phyloP scores from a whole-genome alignment of 2,797 vertebrate species.

The Podarcis siculus region DNA sequence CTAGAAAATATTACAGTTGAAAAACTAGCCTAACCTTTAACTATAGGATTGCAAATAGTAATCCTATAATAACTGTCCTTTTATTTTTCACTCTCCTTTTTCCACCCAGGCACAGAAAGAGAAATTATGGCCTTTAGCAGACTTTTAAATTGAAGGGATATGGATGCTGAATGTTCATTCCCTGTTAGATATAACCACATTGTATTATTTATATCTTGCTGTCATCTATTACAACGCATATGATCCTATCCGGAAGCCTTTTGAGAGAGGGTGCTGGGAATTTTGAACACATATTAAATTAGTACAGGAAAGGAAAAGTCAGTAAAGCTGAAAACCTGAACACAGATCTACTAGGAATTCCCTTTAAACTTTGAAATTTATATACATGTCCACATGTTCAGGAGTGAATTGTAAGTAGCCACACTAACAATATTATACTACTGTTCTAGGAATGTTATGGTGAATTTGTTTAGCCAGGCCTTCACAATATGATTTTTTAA shows the following conservation, averaged over 20 bases:
- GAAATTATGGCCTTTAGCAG: slow-evolving; percentile 72
- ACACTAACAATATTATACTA: background rate
- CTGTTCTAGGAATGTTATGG: background rate
- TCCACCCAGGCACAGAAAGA: slow-evolving; percentile 48
- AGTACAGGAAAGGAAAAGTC: slow-evolving; percentile 24
- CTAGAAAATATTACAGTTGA: slow-evolving; percentile 66
- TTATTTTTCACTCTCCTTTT: slow-evolving; percentile 54
- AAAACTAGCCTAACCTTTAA: slow-evolving; percentile 69
- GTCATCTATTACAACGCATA: slow-evolving; percentile 43
- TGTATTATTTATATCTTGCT: slow-evolving; percentile 63
- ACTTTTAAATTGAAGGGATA: slow-evolving; percentile 69
- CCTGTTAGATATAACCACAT: slow-evolving; percentile 58
- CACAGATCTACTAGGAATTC: background rate
- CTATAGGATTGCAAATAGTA: slow-evolving; percentile 67
- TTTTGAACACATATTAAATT: slow-evolving; percentile 52
- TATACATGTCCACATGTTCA: background rate
- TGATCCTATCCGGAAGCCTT: slow-evolving; percentile 39
- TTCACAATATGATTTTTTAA: too few relatives aligned
- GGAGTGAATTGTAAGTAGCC: background rate
- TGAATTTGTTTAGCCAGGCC: background rate
- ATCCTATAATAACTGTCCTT: slow-evolving; percentile 75
- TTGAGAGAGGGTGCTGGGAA: slow-evolving; percentile 42
- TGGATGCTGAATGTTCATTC: slow-evolving; percentile 61
- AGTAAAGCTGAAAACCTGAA: background rate
- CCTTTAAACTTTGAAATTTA: background rate